A percentile compares a stretch with the other conserved stretches of the same genome.
These are phyloP conservation scores for Podarcis siculus DNA, from an alignment of 2,797 vertebrate genomes.

Conservation along the genomic window DNA sequence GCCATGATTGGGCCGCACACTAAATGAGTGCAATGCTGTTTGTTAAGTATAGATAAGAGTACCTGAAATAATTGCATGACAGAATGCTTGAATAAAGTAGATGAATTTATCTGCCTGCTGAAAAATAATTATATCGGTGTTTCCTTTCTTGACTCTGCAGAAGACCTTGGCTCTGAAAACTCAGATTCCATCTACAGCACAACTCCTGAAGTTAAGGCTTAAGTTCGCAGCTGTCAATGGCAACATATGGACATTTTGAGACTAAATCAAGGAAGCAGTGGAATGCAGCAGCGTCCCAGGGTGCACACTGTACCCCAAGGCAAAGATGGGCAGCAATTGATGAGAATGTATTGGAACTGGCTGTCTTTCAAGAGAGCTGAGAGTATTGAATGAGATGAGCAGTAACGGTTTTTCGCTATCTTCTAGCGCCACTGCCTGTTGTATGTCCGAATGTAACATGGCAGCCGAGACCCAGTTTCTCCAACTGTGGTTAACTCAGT, in stretches of 20 bases:
- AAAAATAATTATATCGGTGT: not conserved
- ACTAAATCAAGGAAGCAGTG: conserved; percentile 72
- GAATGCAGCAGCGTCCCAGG: conserved; percentile 67
- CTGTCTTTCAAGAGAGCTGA: conserved; percentile 64
- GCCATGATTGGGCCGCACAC: not conserved
- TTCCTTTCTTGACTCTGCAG: conserved; percentile 71
- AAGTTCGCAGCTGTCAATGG: conserved; percentile 65
- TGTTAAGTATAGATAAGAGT: not conserved
- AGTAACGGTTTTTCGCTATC: conserved; percentile 80
- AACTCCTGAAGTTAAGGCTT: conserved; percentile 94
- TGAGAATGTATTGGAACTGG: conserved; percentile 70
- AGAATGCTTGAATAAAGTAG: not conserved
- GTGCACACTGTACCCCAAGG: conserved; percentile 58
- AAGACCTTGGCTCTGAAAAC: conserved; percentile 93
- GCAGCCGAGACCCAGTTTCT: conserved; percentile 73
- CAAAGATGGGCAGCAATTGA: conserved; percentile 71
- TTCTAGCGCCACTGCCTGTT: conserved; percentile 81
- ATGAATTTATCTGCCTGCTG: not conserved
- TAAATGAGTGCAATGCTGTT: not conserved
- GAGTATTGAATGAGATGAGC: conserved; percentile 69
- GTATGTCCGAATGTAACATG: conserved; percentile 79
- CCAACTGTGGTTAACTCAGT: conserved; percentile 71
- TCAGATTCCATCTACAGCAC: conserved; percentile 89
- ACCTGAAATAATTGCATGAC: not conserved
- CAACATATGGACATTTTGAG: conserved; percentile 56